Evolutionary conservation across 2,888 invertebrate genomes (phyloP), one percentile per base, ranked within the genome.

Genomic region (Dolichomitus sp.): DNA sequence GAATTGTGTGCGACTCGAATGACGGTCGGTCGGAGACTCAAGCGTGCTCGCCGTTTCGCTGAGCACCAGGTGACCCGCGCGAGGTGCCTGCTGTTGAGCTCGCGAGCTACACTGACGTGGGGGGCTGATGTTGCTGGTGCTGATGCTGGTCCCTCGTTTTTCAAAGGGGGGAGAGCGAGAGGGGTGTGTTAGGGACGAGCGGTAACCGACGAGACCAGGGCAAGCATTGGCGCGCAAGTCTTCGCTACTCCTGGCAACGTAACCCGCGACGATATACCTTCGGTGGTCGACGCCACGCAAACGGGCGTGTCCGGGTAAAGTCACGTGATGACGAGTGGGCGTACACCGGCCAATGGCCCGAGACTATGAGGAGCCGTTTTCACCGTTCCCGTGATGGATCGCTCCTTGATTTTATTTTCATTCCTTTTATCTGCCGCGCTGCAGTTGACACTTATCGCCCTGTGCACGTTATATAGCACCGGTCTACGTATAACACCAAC

Each of bases 401-500:
- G 91, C 88, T 86, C 80, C 82, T 83, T 82, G 69, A 83, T 93
- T 92, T 91, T 93, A 90, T 92, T 91, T 92, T 90, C 91, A 90
- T 89, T 91, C 89, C 89, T 93, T 93, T 93, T 93, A 93, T 93
- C 93, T 93, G 88, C 89, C 91, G 88, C 90, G 91, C 87, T 92
- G 93, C 92, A 93, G 93, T 93, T 93, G 93, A 93, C 93, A 92
- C 92, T 92, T 93, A 93, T 92, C 92, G 91, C 75, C 65, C 65
- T 68, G 82, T 79, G 82, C 82, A 79, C 79, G 82, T 79, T 80
- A 79, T 75, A 81, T 75, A 81, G 78, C 80, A 83, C 52, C 59
- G 66, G 52, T 54, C 72, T 73, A 30, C 74, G 70, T 78, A 81
- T 65, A 61, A 45, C 17, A 57, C 45, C 57, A 27, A 19, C 50